Evolutionary conservation across 2,797 vertebrate species (phyloP).

Genomic region (Poeciliopsis gracilis): DNA sequence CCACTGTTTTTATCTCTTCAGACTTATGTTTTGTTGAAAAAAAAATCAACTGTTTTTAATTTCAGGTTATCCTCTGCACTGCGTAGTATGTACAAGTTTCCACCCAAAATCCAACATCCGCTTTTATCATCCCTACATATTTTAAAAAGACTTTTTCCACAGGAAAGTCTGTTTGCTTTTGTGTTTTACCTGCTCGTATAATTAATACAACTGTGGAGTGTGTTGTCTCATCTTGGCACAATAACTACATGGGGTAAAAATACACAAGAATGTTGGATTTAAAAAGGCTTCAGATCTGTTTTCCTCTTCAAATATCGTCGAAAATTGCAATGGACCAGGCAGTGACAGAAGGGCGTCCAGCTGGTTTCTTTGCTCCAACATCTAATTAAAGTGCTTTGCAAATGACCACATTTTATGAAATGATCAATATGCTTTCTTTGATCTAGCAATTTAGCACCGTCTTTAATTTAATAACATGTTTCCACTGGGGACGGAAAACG

Average conservation of each 20-base stretch:
- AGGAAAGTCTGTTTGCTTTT: not conserved
- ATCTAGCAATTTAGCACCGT: constrained; percentile 74
- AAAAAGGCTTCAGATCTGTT: not conserved
- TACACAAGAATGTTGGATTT: not conserved
- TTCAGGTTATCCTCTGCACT: not conserved
- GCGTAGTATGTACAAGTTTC: not conserved
- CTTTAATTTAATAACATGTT: constrained; percentile 73
- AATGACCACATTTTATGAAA: constrained; percentile 78
- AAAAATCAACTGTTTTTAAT: not conserved
- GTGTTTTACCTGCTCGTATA: not conserved
- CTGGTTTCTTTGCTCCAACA: constrained; percentile 66
- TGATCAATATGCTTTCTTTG: constrained; percentile 73
- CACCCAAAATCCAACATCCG: not conserved
- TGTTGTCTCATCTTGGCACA: not conserved
- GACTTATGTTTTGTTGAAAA: not conserved
- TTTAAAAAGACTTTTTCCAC: not conserved
- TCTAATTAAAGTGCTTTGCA: constrained; percentile 77
- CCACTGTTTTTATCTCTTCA: not conserved
- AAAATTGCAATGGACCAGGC: constrained; percentile 15
- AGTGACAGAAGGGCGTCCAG: constrained; percentile 31
- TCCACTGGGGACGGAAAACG: constrained; percentile 61
- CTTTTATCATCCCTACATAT: not conserved
- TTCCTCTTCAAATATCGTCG: constrained; percentile 8
- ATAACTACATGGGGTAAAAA: not conserved
- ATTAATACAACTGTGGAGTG: not conserved